phyloP scores from a whole-genome alignment of 2,113 vertebrate genomes.

The Cyanocitta stelleri region DNA sequence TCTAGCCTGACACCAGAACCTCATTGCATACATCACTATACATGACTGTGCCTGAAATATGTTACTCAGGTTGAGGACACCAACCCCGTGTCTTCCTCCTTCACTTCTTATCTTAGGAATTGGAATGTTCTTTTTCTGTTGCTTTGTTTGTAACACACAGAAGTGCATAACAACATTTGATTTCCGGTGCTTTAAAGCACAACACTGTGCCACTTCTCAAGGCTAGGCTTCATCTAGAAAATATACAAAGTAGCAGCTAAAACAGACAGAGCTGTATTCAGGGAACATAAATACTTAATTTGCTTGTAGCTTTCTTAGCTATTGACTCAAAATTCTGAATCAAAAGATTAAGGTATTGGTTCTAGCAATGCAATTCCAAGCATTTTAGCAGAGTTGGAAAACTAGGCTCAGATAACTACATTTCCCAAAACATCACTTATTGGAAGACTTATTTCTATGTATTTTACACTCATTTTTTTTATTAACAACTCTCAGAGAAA shows the following conservation, averaged over 20 bases:
- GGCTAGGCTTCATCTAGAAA: neutral
- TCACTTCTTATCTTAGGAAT: neutral
- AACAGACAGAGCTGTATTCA: neutral
- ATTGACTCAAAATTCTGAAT: neutral
- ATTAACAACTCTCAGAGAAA: neutral
- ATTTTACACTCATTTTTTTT: neutral
- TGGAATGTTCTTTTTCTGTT: neutral
- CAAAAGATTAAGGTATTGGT: neutral
- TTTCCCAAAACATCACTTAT: neutral
- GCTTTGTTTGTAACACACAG: neutral
- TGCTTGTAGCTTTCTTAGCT: neutral
- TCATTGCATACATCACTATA: neutral
- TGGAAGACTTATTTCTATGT: neutral
- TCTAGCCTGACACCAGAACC: neutral
- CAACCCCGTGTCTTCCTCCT: neutral
- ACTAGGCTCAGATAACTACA: neutral
- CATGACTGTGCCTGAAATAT: neutral
- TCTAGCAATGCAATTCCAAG: neutral
- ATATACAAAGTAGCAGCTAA: neutral
- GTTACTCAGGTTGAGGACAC: neutral
- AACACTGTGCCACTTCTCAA: neutral
- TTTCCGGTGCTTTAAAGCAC: neutral
- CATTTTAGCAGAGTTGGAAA: neutral
- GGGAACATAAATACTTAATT: neutral
- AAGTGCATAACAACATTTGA: neutral